Evolutionary conservation across 2,888 invertebrate genomes (phyloP).

Genomic region (Himalopsyche anomala): DNA sequence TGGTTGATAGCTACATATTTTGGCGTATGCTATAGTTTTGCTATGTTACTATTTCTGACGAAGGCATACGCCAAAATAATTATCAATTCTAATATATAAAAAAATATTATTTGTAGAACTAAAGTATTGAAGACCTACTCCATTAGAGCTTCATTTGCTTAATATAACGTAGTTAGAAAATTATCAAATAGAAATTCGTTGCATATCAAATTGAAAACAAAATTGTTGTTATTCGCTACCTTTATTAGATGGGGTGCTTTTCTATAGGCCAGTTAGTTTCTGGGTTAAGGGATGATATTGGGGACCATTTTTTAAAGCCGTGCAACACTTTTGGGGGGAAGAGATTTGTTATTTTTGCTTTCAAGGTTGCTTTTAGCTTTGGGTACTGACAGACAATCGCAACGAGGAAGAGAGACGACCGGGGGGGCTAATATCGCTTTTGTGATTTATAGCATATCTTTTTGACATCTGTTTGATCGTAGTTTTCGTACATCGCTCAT

Average conservation of each 20-base stretch:
- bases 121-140: too few relatives aligned
- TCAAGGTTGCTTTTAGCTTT: constrained; percentile 59
- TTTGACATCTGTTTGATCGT: constrained; percentile 22
- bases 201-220: not conserved
- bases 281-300: constrained; percentile 50
- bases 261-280: constrained; percentile 19
- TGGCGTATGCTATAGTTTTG: too few relatives aligned
- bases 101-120: too few relatives aligned
- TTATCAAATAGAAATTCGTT: too few relatives aligned
- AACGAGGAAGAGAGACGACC: not conserved
- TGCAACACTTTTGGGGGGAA: constrained; percentile 8
- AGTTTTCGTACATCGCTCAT: not conserved
- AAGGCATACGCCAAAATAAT: too few relatives aligned
- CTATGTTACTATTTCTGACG: too few relatives aligned
- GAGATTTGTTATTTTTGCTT: constrained; percentile 59
- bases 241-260: not conserved
- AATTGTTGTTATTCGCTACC: constrained; percentile 15
- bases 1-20: too few relatives aligned
- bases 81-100: too few relatives aligned
- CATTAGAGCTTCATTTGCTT: too few relatives aligned
- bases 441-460: constrained; percentile 48
- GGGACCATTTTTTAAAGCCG: constrained; percentile 58
- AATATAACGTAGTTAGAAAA: too few relatives aligned
- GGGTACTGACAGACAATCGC: not conserved
- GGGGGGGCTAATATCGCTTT: constrained; percentile 43